Evolutionary conservation across 2,888 invertebrate genomes (phyloP), one percentile per base, ranked within the genome.

Genomic region (Gari tellinella): DNA sequence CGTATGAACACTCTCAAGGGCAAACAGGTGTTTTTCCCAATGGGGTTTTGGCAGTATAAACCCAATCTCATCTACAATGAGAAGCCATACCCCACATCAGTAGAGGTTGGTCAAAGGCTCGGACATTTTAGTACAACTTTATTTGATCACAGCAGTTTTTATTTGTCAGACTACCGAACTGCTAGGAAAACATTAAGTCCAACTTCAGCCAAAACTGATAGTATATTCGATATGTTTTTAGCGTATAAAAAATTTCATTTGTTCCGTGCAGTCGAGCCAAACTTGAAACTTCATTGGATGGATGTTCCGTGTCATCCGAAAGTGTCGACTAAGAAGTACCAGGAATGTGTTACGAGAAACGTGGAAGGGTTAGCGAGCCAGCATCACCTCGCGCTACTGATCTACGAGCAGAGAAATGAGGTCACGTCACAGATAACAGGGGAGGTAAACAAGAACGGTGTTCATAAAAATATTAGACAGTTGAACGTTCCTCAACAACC

Each of bases 1-100:
- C 95, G 98, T 70, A 97, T 99, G 96, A 99, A 98, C 92, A 97
- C 97, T 2, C 97, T 99, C 78, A 93, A 93, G 81, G 95, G 95
- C 80, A 95, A 95, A 92, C 98, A 98, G 93, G 95, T 98, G 86
- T 99, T 95, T 93, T 95, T 95, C 87, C 97, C 98, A n/a, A 95
- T 97, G 81, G 96, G 96, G 21, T 99, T 98, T 92, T 94, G 95
- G 86, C 96, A 97, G 89, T 97, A 95, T 93, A 94, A 97, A 88
- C 97, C 96, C 0, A 90, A 92, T 37, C 85, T 93, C 48, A 90
- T 92, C 14, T 88, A 90, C 64, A 84, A 90, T 41, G 81, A 86
- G 58, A 87, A 86, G 48, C 88, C 89, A 0, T 89, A 85, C 52
- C 90, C 91, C 1, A 80, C 83, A 7, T 85, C 82, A 2, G 88